These are phyloP conservation scores for Sarcoramphus papa DNA, from an alignment of 2,797 vertebrate genomes.

Conservation along the genomic window DNA sequence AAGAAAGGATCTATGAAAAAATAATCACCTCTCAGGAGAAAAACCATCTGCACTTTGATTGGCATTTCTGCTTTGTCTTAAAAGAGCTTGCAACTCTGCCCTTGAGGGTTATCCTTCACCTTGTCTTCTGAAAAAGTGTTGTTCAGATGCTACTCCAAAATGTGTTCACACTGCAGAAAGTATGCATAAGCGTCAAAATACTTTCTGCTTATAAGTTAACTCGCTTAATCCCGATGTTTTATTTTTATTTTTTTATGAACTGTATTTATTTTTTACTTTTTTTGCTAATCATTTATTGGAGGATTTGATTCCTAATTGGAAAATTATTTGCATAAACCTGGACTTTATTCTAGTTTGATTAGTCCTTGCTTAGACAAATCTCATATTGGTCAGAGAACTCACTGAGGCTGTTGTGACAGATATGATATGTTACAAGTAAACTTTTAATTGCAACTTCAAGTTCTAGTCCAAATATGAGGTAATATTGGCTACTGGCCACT, in stretches of 20 bases:
- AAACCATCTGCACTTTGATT: conserved; percentile 51
- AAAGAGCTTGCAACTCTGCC: conserved; percentile 49
- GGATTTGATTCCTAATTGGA: not conserved
- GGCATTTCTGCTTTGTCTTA: conserved; percentile 33
- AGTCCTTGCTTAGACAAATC: not conserved
- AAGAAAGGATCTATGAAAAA: conserved; percentile 31
- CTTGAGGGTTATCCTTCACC: conserved; percentile 57
- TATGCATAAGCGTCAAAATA: not conserved
- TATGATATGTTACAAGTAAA: not conserved
- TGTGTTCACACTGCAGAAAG: not conserved
- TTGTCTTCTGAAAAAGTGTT: not conserved
- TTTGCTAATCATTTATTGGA: not conserved
- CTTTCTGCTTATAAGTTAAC: not conserved
- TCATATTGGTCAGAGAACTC: not conserved
- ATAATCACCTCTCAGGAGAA: conserved; percentile 50
- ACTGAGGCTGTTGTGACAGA: not conserved
- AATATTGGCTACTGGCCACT: not conserved
- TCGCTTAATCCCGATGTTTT: not conserved
- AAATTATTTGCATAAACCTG: not conserved
- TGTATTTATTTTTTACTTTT: not conserved
- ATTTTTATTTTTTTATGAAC: not conserved
- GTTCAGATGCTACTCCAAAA: not conserved
- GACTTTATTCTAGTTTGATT: not conserved
- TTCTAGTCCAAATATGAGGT: not conserved
- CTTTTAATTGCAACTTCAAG: not conserved